Evolutionary conservation across 2,113 vertebrate species (phyloP).

Genomic region (Argyrosomus japonicus): DNA sequence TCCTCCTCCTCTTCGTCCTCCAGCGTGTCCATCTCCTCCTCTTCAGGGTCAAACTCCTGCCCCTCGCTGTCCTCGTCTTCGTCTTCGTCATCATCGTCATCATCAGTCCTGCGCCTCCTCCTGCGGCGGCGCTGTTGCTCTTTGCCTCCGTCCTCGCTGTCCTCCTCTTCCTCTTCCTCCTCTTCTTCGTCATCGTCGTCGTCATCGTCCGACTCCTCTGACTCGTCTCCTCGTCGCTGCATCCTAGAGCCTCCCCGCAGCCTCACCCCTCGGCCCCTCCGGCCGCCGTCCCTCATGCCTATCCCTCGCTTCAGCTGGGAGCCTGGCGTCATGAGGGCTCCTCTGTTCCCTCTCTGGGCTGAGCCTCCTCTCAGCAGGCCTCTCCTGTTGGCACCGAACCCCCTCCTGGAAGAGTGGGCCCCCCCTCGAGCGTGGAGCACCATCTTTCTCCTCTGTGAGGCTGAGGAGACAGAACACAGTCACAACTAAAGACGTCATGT

Average conservation of each 20-base stretch:
- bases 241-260: conserved; percentile 82
- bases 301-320: conserved; percentile 74
- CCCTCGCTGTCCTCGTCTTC: conserved; percentile 93
- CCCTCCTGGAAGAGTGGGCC: conserved; percentile 83
- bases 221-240: conserved; percentile 81
- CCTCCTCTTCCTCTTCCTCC: conserved; percentile 52
- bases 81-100: conserved; percentile 85
- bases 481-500: neutral
- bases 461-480: conserved; percentile 37
- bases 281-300: conserved; percentile 63
- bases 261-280: conserved; percentile 80
- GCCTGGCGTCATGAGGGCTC: conserved; percentile 40
- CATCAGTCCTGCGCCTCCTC: conserved; percentile 70
- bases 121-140: conserved; percentile 39
- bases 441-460: conserved; percentile 65
- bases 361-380: conserved; percentile 78
- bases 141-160: conserved; percentile 75
- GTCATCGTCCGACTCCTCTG: conserved; percentile 79
- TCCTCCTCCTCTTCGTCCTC: conserved; percentile 78
- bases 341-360: conserved; percentile 70
- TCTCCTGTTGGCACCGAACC: conserved; percentile 71
- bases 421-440: conserved; percentile 64
- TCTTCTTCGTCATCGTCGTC: conserved; percentile 72
- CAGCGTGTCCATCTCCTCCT: conserved; percentile 77
- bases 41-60: conserved; percentile 88